A percentile compares a stretch with the other conserved stretches of the same genome.
phyloP scores from a whole-genome alignment of 1,140 invertebrate genomes.

The Hycleus phaleratus region DNA sequence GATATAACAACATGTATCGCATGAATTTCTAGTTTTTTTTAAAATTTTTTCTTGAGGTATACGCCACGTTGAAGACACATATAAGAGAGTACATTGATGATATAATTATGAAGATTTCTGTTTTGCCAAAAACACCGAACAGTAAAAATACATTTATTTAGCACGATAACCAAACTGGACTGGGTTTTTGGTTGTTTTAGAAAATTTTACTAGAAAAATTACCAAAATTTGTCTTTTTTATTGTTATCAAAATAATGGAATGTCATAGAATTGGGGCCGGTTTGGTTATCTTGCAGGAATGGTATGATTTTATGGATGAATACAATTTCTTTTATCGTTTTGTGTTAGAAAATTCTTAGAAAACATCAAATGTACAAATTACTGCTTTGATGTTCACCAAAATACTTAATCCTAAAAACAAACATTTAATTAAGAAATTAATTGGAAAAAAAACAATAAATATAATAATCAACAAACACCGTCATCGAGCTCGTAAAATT shows the following conservation, averaged over 20 bases:
- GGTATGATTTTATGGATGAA: conserved; percentile 19
- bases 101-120: conserved; percentile 26
- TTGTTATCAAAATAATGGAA: no score
- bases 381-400: conserved; percentile 37
- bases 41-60: conserved; percentile 40
- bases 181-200: no score
- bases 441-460: conserved; percentile 26
- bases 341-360: conserved; percentile 20
- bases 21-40: conserved; percentile 23
- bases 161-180: background rate
- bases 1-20: conserved; percentile 25
- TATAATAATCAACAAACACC: conserved; percentile 38
- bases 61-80: conserved; percentile 44
- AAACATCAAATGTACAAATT: conserved; percentile 33
- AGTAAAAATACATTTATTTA: conserved; percentile 26
- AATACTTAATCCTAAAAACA: conserved; percentile 20
- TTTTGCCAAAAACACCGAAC: conserved; percentile 41
- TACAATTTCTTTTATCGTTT: conserved; percentile 23
- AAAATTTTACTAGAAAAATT: no score
- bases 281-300: background rate
- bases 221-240: no score
- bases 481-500: conserved; percentile 33
- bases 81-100: conserved; percentile 39
- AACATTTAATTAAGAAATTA: conserved; percentile 13
- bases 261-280: no score